phyloP scores from a whole-genome alignment of 2,888 invertebrate species.

The Drosophila hamatofila region DNA sequence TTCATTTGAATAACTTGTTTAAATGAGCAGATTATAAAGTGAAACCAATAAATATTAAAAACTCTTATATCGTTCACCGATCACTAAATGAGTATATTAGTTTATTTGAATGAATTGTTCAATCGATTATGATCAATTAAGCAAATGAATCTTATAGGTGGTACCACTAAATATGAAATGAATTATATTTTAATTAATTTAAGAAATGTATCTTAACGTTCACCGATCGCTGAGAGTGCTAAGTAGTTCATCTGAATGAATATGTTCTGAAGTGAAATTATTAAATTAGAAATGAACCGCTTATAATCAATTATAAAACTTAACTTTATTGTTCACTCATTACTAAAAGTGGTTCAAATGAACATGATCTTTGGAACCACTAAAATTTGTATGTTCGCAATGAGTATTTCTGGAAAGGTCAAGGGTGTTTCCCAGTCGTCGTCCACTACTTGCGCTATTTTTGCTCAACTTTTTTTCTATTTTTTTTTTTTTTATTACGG shows the following conservation, averaged over 20 bases:
- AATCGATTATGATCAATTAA: background rate
- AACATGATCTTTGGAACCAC: background rate
- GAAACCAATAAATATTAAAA: no score
- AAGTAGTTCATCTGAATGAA: background rate
- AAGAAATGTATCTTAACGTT: no score
- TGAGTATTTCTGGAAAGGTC: background rate
- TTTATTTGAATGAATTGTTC: background rate
- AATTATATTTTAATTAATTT: background rate
- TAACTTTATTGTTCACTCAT: background rate
- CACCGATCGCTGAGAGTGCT: no score
- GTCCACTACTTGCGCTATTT: no score
- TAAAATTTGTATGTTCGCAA: background rate
- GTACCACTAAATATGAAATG: background rate
- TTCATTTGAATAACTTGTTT: background rate
- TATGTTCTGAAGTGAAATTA: background rate
- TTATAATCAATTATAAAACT: background rate
- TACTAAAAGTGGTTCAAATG: background rate
- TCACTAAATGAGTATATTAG: no score
- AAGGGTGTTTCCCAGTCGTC: conserved; percentile 35
- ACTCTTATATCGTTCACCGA: no score
- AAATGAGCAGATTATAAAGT: background rate
- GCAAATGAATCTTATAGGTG: background rate
- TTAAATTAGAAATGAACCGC: background rate
- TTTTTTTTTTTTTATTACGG: background rate
- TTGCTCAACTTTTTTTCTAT: background rate